phyloP scores from a whole-genome alignment of 2,113 vertebrate genomes.

The Gallinago media region DNA sequence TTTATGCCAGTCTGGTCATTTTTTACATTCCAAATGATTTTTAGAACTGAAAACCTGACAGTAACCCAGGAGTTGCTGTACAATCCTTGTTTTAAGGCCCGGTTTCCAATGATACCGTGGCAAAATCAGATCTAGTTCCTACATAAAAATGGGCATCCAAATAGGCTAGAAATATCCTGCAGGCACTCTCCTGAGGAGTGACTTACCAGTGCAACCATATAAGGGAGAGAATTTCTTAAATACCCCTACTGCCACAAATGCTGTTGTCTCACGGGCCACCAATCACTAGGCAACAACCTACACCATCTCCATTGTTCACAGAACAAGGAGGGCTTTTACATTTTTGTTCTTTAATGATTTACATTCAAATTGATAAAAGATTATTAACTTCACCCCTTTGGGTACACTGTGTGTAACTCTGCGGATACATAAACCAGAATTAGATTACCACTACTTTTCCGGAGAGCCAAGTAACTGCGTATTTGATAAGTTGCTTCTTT shows the following conservation, averaged over 20 bases:
- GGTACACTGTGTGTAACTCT: not conserved
- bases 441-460: not conserved
- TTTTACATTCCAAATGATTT: not conserved
- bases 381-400: not conserved
- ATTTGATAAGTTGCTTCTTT: not conserved
- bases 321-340: not conserved
- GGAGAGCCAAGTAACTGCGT: not conserved
- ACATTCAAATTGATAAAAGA: not conserved
- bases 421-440: not conserved
- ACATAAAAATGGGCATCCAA: not conserved
- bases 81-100: not conserved
- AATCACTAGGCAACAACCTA: not conserved
- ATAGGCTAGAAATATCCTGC: not conserved
- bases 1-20: not conserved
- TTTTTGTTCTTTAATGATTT: not conserved
- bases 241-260: not conserved
- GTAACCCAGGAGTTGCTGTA: not conserved
- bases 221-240: constrained; percentile 36
- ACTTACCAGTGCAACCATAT: not conserved
- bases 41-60: not conserved
- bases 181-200: not conserved
- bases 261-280: not conserved
- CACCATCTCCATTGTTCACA: not conserved
- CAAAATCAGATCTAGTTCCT: not conserved
- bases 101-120: not conserved